Evolutionary conservation across 2,888 invertebrate species (phyloP).

Genomic region (Plagodis dolabraria): DNA sequence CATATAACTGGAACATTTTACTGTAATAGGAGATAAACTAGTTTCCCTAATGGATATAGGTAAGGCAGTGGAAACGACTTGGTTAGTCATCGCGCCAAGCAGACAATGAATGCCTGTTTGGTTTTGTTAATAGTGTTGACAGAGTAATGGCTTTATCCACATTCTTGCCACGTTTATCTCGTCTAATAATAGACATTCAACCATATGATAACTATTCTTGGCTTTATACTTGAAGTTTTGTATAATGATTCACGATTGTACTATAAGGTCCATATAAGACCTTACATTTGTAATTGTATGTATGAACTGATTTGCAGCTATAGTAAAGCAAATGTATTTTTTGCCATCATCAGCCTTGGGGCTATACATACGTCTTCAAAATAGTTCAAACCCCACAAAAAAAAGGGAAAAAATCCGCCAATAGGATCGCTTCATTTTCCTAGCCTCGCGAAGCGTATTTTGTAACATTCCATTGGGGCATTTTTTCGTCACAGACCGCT

Average conservation of each 20-base stretch:
- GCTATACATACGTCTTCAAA: too few species aligned
- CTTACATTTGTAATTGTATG: too few species aligned
- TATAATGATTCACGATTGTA: slow-evolving; percentile 5
- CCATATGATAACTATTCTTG: neutral
- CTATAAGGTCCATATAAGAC: neutral
- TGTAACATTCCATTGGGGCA: too few species aligned
- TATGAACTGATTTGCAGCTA: too few species aligned
- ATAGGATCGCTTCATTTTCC: too few species aligned
- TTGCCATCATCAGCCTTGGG: too few species aligned
- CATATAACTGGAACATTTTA: too few species aligned
- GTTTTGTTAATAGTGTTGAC: slow-evolving; percentile 25
- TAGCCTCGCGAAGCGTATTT: too few species aligned
- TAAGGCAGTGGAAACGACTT: slow-evolving; percentile 10
- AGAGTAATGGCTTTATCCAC: slow-evolving; percentile 8
- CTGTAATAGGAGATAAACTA: slow-evolving; percentile 6
- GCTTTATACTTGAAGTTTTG: neutral
- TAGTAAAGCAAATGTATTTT: too few species aligned
- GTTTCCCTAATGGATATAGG: slow-evolving; percentile 7
- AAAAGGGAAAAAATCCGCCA: too few species aligned
- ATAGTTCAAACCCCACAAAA: too few species aligned
- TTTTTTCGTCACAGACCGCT: too few species aligned
- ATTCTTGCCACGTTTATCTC: slow-evolving; percentile 20
- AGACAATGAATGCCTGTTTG: slow-evolving; percentile 9
- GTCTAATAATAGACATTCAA: slow-evolving; percentile 13
- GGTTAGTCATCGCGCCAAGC: neutral